Evolutionary conservation across 2,797 vertebrate species (phyloP).

Genomic region (Brachyalestes nurse): DNA sequence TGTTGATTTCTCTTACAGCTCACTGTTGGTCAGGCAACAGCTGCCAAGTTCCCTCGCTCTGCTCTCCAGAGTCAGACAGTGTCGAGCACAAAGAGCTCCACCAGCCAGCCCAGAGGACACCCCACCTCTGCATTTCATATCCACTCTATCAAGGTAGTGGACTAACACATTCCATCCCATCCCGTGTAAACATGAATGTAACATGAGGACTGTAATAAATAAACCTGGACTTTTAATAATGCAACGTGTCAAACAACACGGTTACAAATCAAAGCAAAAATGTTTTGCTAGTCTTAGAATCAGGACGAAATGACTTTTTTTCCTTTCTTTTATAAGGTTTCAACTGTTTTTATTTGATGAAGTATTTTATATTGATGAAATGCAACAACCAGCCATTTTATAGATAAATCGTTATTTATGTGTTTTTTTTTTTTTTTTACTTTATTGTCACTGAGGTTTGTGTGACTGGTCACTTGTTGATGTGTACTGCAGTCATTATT

Average conservation of each 20-base stretch:
- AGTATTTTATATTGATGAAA: conserved; percentile 34
- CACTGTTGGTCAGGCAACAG: conserved; percentile 88
- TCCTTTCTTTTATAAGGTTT: neutral
- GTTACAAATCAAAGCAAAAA: neutral
- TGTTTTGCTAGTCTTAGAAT: neutral
- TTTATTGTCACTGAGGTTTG: conserved; percentile 19
- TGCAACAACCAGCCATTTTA: conserved; percentile 4
- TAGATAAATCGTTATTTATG: conserved; percentile 45
- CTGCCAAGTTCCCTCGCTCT: conserved; percentile 87
- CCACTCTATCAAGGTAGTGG: conserved; percentile 92
- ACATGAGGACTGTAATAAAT: neutral
- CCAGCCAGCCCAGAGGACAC: conserved; percentile 68
- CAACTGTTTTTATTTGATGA: neutral
- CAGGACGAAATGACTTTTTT: neutral
- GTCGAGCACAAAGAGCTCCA: conserved; percentile 67
- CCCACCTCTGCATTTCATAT: conserved; percentile 71
- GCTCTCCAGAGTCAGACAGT: conserved; percentile 74
- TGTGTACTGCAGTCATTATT: conserved; percentile 10
- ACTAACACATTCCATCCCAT: conserved; percentile 68
- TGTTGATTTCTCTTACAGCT: conserved; percentile 74
- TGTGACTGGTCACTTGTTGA: conserved; percentile 11
- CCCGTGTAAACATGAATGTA: neutral
- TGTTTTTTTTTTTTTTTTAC: neutral
- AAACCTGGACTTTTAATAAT: neutral
- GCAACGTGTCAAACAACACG: neutral